These are phyloP conservation scores for Stictonetta naevosa DNA, from an alignment of 2,113 vertebrate species.

Conservation along the genomic window DNA sequence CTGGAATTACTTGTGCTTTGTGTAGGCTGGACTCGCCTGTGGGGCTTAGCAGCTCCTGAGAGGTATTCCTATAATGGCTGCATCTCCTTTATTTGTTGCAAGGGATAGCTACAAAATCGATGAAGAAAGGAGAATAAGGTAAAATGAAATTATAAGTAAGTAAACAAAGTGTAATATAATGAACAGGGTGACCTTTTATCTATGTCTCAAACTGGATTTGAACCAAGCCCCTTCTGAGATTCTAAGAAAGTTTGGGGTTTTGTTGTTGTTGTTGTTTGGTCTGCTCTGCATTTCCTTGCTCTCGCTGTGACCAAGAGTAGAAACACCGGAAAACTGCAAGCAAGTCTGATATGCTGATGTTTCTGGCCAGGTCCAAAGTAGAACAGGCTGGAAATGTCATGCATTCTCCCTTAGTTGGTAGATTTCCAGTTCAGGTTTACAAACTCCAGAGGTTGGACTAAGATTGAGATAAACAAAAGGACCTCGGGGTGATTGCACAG, in stretches of 20 bases:
- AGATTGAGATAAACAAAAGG: background rate
- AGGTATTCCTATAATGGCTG: background rate
- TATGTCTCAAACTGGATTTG: slow-evolving; percentile 33
- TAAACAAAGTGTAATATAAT: slow-evolving; percentile 25
- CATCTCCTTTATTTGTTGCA: background rate
- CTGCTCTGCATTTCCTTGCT: slow-evolving; percentile 28
- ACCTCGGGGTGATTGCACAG: background rate
- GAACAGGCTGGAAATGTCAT: background rate
- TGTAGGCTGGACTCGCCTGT: background rate
- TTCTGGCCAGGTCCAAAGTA: slow-evolving; percentile 20
- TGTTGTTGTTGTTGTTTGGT: background rate
- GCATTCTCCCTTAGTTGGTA: background rate
- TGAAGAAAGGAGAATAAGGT: slow-evolving; percentile 1
- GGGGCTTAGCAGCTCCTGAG: background rate
- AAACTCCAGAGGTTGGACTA: background rate
- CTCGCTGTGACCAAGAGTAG: background rate
- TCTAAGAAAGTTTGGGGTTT: background rate
- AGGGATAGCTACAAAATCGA: background rate
- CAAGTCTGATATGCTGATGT: background rate
- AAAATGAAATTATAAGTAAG: slow-evolving; percentile 17
- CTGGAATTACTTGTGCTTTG: background rate
- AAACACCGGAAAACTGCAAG: slow-evolving; percentile 8
- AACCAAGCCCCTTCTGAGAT: slow-evolving; percentile 36
- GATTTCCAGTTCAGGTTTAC: background rate
- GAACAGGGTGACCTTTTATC: slow-evolving; percentile 30